These are phyloP conservation scores for Hippoglossus hippoglossus DNA, from an alignment of 2,797 vertebrate species.

Conservation along the genomic window DNA sequence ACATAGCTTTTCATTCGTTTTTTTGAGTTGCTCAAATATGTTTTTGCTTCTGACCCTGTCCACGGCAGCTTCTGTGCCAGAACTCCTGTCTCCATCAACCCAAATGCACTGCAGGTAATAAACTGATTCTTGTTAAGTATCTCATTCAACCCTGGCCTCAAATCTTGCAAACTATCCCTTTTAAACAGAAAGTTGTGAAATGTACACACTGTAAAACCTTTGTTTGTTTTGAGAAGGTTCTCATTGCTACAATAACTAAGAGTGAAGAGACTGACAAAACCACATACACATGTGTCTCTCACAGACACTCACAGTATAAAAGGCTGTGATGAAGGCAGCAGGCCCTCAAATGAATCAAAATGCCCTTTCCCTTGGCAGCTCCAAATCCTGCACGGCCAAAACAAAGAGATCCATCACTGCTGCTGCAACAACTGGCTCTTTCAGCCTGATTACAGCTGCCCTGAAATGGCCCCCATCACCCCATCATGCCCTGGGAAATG, in stretches of 20 bases:
- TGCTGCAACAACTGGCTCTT: conserved; percentile 66
- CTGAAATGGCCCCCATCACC: conserved; percentile 54
- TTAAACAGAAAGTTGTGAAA: not conserved
- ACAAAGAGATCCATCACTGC: conserved; percentile 74
- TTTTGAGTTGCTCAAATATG: not conserved
- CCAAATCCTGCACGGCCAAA: conserved; percentile 65
- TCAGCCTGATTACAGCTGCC: conserved; percentile 70
- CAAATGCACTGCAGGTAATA: not conserved
- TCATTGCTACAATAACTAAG: conserved; percentile 11
- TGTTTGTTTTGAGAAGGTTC: conserved; percentile 6
- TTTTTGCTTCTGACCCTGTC: not conserved
- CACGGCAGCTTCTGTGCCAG: no score
- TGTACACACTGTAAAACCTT: not conserved
- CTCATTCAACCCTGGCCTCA: not conserved
- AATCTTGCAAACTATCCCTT: not conserved
- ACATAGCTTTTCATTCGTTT: no score
- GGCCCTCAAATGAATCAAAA: conserved; percentile 65
- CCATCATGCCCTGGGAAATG: conserved; percentile 47
- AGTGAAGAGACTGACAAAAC: conserved; percentile 18
- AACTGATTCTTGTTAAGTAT: not conserved
- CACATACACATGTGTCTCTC: not conserved
- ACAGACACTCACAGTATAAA: conserved; percentile 7
- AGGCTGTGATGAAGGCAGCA: conserved; percentile 52
- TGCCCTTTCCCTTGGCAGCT: conserved; percentile 62
- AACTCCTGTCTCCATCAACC: no score